Base-by-base conservation (phyloP, 1,140 invertebrate genomes). In the Drosophila grimshawi region DNA sequence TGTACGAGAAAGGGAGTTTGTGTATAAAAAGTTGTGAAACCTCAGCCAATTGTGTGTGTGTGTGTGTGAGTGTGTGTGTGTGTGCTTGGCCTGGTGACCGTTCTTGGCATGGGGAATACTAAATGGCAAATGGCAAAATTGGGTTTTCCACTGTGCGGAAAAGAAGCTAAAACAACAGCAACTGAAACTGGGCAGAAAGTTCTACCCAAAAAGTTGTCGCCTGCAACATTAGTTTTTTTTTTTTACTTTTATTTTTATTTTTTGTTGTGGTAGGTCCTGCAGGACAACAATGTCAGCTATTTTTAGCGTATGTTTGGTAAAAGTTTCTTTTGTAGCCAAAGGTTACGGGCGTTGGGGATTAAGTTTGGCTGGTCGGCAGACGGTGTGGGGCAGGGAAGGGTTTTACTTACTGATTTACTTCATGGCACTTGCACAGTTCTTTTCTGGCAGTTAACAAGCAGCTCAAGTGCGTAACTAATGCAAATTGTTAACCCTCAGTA, bases 41-140 rank as follows among this genome's bases (percentile, higher is more conserved):
- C 85, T 83, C 85, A 86, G 82, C 83, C 82, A 88, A 86, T 88
- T 78, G 63, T 61, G 32, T 56, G 74, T 49, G 55, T 62, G 66
- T 60, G 69, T 49, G 19, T 32, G 41, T 46, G 48, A 6, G 48
- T 39, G 63, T 65, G 29, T 41, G 49, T 35, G 49, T 60, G 52
- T 65, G 57, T 59, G 61, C 75, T 43, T 75, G 68, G 81, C 81
- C 77, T 66, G 81, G 77, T 81, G 70, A 86, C 82, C 83, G 71
- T 65, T 69, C 69, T 76, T 76, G 63, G 70, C 52, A 32, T 37
- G 68, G 59, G 76, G 76, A 76, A 79, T n/a, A 80, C 65, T 63
- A 86, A 70, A 88, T 78, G 82, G 81, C 61, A 86, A 86, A 83
- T 86, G 81, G 81, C 81, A 85, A 78, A 85, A 80, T 55, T 65